Evolutionary conservation across 2,113 vertebrate genomes (phyloP).

Genomic region (Formicarius rufipectus): DNA sequence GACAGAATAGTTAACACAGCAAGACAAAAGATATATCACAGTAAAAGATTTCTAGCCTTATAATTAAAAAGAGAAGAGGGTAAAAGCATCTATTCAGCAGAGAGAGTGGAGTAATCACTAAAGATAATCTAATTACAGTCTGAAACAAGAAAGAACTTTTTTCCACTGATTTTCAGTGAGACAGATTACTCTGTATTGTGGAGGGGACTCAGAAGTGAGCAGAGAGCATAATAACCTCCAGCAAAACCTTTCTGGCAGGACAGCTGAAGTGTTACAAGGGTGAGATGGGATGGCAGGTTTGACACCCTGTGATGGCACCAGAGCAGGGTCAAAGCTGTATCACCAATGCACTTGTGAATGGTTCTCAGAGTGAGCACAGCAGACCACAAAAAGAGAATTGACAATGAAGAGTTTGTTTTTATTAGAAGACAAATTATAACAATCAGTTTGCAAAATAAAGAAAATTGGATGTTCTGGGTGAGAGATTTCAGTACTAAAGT

Average conservation of each 20-base stretch:
- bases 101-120: background rate
- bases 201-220: background rate
- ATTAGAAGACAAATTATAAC: conserved; percentile 13
- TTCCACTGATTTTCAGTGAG: background rate
- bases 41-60: background rate
- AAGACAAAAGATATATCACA: background rate
- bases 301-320: background rate
- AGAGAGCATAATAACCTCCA: background rate
- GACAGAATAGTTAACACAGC: background rate
- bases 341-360: background rate
- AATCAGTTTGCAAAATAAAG: background rate
- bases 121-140: conserved; percentile 3
- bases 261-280: background rate
- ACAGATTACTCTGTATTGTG: background rate
- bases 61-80: conserved; percentile 9
- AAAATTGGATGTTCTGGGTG: conserved; percentile 17
- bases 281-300: background rate
- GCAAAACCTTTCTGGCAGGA: background rate
- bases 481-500: background rate
- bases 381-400: background rate
- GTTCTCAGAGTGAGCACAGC: background rate
- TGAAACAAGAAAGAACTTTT: background rate
- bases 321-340: background rate
- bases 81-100: background rate
- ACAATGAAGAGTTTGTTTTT: background rate